These are phyloP conservation scores for Heliocidaris tuberculata DNA, from an alignment of 35 echinoderm and acorn worm genomes.

Conservation along the genomic window DNA sequence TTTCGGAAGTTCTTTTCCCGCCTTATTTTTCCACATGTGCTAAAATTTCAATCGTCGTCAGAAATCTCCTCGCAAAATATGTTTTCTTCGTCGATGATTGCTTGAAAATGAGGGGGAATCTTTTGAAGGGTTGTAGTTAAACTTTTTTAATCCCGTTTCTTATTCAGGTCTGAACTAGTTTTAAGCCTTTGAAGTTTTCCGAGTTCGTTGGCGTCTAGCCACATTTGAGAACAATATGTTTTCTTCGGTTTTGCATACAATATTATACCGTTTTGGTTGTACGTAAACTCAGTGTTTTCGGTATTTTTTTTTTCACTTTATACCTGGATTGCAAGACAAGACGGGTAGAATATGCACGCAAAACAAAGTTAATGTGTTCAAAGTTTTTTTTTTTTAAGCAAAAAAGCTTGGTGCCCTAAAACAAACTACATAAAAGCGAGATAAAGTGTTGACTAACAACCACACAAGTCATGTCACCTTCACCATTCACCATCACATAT, in stretches of 20 bases:
- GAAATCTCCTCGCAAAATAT: constrained; percentile 12
- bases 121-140: neutral
- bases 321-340: too few relatives aligned
- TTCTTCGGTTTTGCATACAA: neutral
- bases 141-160: neutral
- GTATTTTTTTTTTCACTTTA: neutral
- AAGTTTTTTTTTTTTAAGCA: neutral
- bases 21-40: constrained; percentile 13
- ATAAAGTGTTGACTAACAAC: neutral
- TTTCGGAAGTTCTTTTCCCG: constrained; percentile 38
- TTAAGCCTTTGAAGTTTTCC: neutral
- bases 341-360: too few relatives aligned
- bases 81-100: constrained; percentile 7
- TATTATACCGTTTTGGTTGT: neutral
- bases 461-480: too few relatives aligned
- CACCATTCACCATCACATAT: too few relatives aligned
- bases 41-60: constrained; percentile 38
- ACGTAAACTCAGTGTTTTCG: neutral
- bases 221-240: too few relatives aligned
- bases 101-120: neutral
- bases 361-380: neutral
- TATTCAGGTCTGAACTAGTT: neutral
- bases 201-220: neutral
- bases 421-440: neutral
- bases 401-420: neutral